Evolutionary conservation across 2,888 invertebrate species (phyloP).

Genomic region (Xestia rhomboidea): DNA sequence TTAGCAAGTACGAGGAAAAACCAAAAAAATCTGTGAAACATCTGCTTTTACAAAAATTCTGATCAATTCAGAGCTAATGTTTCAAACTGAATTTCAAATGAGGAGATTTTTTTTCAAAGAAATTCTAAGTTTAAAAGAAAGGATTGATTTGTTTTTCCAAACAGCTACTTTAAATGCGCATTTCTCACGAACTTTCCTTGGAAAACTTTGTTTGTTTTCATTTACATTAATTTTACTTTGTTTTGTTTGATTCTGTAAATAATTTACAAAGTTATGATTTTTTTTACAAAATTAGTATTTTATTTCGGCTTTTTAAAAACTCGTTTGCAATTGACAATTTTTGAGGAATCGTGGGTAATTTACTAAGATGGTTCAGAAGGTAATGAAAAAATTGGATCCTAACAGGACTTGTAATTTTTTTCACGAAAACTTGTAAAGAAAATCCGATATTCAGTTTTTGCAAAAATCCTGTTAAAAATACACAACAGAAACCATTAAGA

Average conservation of each 20-base stretch:
- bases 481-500: conserved; percentile 64
- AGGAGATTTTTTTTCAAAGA: conserved; percentile 10
- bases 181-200: conserved; percentile 37
- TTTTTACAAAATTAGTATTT: background rate
- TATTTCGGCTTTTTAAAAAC: background rate
- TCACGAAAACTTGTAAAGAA: background rate
- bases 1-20: conserved; percentile 68
- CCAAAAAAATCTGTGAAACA: conserved; percentile 72
- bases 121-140: conserved; percentile 29
- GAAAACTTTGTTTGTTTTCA: conserved; percentile 55
- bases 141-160: conserved; percentile 36
- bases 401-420: conserved; percentile 44
- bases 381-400: conserved; percentile 1
- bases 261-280: conserved; percentile 2
- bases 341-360: background rate
- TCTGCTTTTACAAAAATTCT: conserved; percentile 48
- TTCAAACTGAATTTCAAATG: conserved; percentile 47
- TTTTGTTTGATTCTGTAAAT: conserved; percentile 31
- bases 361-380: background rate
- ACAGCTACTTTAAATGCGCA: conserved; percentile 43
- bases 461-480: conserved; percentile 41
- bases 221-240: conserved; percentile 42
- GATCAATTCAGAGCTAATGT: conserved; percentile 11
- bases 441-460: conserved; percentile 39
- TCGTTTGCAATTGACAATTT: background rate